Conservation (phyloP, 2,113 vertebrate genomes). For the Xiphophorus maculatus region DNA sequence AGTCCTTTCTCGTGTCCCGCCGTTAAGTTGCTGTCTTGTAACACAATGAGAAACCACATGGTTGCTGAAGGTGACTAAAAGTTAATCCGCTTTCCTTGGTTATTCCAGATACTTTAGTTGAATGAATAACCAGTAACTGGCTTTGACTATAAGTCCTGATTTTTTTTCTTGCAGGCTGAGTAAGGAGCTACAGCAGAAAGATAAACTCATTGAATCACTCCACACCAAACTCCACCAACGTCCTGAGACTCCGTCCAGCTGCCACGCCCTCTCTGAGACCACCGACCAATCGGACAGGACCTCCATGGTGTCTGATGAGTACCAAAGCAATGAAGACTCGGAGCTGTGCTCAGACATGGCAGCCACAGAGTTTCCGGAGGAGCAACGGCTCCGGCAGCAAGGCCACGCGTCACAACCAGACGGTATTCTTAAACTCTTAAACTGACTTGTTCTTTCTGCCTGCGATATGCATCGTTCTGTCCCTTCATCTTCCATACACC, state of each 20-base stretch:
- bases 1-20: neutral
- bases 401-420: conserved; percentile 53
- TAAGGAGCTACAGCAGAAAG: conserved; percentile 89
- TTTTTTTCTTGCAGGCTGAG: conserved; percentile 79
- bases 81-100: conserved; percentile 58
- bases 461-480: conserved; percentile 21
- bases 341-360: conserved; percentile 88
- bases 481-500: conserved; percentile 55
- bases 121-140: conserved; percentile 1
- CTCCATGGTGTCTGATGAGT: conserved; percentile 86
- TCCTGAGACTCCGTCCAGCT: conserved; percentile 86
- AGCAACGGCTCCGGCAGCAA: conserved; percentile 44
- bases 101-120: conserved; percentile 38
- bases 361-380: conserved; percentile 81
- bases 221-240: conserved; percentile 86
- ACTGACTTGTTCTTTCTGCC: neutral
- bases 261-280: conserved; percentile 85
- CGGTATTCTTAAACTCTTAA: conserved; percentile 44
- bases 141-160: neutral
- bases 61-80: conserved; percentile 45
- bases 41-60: conserved; percentile 19
- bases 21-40: conserved; percentile 49
- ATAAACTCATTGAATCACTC: conserved; percentile 89
- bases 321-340: conserved; percentile 83
- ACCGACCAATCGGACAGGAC: conserved; percentile 86